Conservation (phyloP, 2,113 vertebrate genomes). For the Odocoileus virginianus region DNA sequence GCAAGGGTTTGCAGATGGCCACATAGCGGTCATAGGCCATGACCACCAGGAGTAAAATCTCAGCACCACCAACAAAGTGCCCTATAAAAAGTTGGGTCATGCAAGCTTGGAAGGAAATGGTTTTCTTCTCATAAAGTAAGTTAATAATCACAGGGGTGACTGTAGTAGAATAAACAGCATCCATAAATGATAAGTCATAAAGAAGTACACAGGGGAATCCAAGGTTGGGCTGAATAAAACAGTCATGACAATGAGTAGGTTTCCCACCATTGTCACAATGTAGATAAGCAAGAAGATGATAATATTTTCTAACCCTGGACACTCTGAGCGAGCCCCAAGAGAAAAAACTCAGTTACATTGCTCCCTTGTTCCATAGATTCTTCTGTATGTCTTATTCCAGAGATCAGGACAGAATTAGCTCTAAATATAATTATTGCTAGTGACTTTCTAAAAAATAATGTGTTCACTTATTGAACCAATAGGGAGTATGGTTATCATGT, state of each 20-base stretch:
- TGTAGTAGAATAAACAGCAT: background rate
- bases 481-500: too few relatives aligned
- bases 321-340: too few relatives aligned
- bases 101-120: slow-evolving; percentile 51
- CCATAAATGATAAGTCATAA: slow-evolving; percentile 55
- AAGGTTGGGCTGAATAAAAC: background rate
- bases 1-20: slow-evolving; percentile 59
- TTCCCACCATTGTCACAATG: background rate
- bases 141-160: slow-evolving; percentile 46
- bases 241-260: slow-evolving; percentile 48
- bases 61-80: slow-evolving; percentile 53
- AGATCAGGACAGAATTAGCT: too few relatives aligned
- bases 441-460: too few relatives aligned
- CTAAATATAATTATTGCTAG: too few relatives aligned
- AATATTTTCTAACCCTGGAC: too few relatives aligned
- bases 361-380: too few relatives aligned
- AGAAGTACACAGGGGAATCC: slow-evolving; percentile 49
- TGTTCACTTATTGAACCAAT: too few relatives aligned
- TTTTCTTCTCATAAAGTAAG: slow-evolving; percentile 43
- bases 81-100: slow-evolving; percentile 50
- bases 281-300: too few relatives aligned
- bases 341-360: too few relatives aligned
- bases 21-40: slow-evolving; percentile 58
- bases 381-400: too few relatives aligned
- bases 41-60: background rate